Base-by-base conservation (phyloP, 1,140 invertebrate genomes). In the Atta colombica region DNA sequence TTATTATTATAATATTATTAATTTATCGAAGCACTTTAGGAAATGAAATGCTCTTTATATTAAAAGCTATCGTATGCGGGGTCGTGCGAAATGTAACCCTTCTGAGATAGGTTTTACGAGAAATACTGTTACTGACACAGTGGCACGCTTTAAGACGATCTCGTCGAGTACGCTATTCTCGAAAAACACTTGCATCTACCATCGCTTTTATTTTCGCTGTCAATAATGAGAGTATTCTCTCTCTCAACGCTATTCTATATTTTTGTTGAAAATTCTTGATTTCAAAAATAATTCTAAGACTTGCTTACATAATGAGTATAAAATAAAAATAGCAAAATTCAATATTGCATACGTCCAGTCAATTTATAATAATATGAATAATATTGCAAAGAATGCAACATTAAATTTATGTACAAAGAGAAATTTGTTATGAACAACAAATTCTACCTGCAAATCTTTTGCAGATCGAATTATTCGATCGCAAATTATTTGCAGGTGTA, bases 121-220 rank as follows among this genome's bases (percentile, higher is more conserved):
- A 88, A 92, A 91, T 94, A 93, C 93, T 93, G 93, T 93, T 94
- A 93, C 92, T 93, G 93, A 93, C 93, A 94, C 93, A 94, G 93
- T 94, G 92, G 93, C 93, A 94, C 92, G 93, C 91, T 94, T 92
- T 89, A 90, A 89, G 85, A 21, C 88, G 84, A 90, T 88, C 93
- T 85, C 86, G 55, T 55, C 90, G 82, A 61, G 35, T 71, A 81
- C 82, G 82, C 69, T 75, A 88, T 87, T 89, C 88, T 82, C 87
- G 63, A 88, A 89, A 89, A 82, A 63, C 77, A 89, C 87, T 84
- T 89, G 82, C 35, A 55, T 49, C 65, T 66, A n/a, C 69, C 28
- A 10, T 82, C 80, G 55, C 60, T 69, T 74, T 49, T 60, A 60
- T 61, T 60, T 68, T 61, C 35, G 4, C 60, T 49, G 18, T 78